Percentiles rank a stretch among this genome's conserved stretches.
These are phyloP conservation scores for Brachynemurus nebulosus DNA, from an alignment of 2,888 invertebrate species.

Conservation along the genomic window DNA sequence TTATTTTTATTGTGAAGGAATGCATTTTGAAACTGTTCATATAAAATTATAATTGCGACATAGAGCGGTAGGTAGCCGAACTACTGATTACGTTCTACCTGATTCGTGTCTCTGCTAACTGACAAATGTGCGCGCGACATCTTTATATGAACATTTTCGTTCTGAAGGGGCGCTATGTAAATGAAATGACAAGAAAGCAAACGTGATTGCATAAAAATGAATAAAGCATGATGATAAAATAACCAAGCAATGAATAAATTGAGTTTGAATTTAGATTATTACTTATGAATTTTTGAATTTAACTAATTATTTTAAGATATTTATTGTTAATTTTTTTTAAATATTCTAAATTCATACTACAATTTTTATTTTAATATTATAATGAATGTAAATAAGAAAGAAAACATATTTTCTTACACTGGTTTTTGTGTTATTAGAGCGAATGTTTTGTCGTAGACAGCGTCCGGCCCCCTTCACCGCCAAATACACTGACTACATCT, in stretches of 20 bases:
- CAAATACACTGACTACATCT: conserved; percentile 81
- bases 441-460: conserved; percentile 37
- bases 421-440: conserved; percentile 26
- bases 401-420: conserved; percentile 22
- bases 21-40: neutral
- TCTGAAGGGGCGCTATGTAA: neutral
- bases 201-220: neutral
- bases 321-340: neutral
- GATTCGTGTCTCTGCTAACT: neutral
- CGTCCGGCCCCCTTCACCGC: conserved; percentile 52
- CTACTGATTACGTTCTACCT: neutral
- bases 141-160: neutral
- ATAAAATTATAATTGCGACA: neutral
- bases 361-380: neutral
- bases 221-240: neutral
- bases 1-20: too few species aligned
- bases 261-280: neutral
- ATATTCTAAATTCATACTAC: neutral
- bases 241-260: neutral
- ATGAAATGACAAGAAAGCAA: neutral
- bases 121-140: too few species aligned
- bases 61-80: neutral
- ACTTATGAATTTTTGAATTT: neutral
- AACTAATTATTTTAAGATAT: neutral
- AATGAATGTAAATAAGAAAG: neutral